Base-by-base conservation (phyloP, 2,113 vertebrate species). In the Salvelinus sp. region DNA sequence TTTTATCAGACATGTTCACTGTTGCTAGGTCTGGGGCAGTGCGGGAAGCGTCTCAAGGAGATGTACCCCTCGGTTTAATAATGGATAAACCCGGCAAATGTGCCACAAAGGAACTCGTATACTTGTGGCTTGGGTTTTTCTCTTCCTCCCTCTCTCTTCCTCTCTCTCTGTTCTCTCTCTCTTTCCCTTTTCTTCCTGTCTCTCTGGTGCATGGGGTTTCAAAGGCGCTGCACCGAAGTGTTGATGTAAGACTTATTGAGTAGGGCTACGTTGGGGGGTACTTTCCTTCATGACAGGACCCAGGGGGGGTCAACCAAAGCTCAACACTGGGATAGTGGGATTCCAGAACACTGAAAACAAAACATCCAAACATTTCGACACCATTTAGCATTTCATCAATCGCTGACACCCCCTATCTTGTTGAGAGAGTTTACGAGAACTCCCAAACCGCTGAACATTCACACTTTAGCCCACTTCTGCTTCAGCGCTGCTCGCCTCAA, bases 21-120 rank as follows among this genome's bases (percentile, higher is more conserved):
- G 88, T 91, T 90, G 90, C 90, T 90, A 88, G 82, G 91, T 90
- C 87, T 83, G 76, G 79, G 79, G 77, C 77, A 79, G 78, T 70
- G 78, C 76, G 79, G 75, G 83, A 82, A 80, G 66, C 79, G 85
- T 83, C 79, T 90, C 80, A 85, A 85, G 82, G 76, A 86, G 86
- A 89, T 85, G 87, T 85, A 47, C 68, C 68, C 68, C 68, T n/a
- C 63, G 81, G 75, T 90, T 92, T 87, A 92, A 92, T 91, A 92
- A 92, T 90, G 85, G 85, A 92, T 82, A 78, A 85, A 85, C 74
- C 50, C 67, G 28, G 73, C 33, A 82, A 90, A 85, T 78, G 84
- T 58, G n/a, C 89, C 85, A 85, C 86, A 89, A 83, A 91, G 80
- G 85, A 88, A 69, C 22, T 82, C 80, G 82, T 14, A 63, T 82